phyloP scores from a whole-genome alignment of 2,113 vertebrate species.

The Tachuris rubrigastra region DNA sequence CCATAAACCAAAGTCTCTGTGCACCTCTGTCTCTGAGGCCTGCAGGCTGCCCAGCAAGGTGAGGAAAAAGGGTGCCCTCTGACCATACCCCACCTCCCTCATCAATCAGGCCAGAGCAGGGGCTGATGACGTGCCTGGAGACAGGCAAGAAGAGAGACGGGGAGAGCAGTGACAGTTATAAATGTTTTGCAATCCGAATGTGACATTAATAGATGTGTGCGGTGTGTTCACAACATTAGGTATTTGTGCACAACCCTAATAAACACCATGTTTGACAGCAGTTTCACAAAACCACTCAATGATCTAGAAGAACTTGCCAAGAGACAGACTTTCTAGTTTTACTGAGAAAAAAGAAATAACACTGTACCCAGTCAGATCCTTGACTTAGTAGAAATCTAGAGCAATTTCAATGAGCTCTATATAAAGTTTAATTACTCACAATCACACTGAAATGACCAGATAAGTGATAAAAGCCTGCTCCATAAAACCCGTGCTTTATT shows the following conservation, averaged over 20 bases:
- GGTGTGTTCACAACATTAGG: neutral
- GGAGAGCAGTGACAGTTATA: neutral
- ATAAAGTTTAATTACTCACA: neutral
- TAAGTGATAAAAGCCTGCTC: neutral
- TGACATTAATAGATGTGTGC: constrained; percentile 21
- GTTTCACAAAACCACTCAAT: neutral
- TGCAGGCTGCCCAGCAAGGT: neutral
- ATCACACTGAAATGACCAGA: neutral
- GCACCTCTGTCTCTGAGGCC: neutral
- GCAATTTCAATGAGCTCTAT: neutral
- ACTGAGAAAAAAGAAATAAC: neutral
- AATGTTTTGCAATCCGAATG: constrained; percentile 18
- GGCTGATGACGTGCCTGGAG: neutral
- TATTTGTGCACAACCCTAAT: constrained; percentile 8
- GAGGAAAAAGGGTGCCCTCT: neutral
- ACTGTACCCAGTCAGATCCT: neutral
- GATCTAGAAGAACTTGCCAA: neutral
- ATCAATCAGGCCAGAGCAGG: neutral
- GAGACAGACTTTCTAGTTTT: neutral
- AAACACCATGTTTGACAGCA: neutral
- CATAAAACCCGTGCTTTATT: neutral
- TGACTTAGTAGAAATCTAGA: neutral
- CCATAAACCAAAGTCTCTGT: neutral
- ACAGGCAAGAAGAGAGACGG: neutral
- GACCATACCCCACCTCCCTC: neutral